Conservation (phyloP, 1,140 invertebrate species). For the Calephelis virginiensis region DNA sequence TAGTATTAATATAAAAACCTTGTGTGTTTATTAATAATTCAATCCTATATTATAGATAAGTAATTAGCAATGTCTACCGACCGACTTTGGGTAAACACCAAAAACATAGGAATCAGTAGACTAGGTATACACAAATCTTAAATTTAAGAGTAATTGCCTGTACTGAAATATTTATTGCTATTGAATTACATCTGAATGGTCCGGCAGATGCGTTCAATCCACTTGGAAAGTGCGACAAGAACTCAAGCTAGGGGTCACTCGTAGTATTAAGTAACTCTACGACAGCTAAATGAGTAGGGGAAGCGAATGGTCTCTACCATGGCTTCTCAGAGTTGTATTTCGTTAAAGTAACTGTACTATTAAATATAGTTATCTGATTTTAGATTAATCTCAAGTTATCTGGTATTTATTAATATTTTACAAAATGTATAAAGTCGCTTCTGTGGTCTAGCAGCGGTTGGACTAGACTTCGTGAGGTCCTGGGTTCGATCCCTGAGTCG, state of each 20-base stretch:
- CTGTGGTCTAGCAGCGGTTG: too few relatives aligned
- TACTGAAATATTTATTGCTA: conserved; percentile 56
- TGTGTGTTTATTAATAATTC: too few relatives aligned
- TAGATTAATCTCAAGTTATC: too few relatives aligned
- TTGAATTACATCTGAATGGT: conserved; percentile 44
- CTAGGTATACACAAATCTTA: neutral
- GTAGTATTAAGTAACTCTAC: conserved; percentile 74
- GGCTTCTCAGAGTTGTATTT: conserved; percentile 42
- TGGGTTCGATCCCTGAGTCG: too few relatives aligned
- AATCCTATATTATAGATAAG: too few relatives aligned
- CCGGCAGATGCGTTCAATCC: conserved; percentile 72
- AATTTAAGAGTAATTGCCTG: conserved; percentile 31
- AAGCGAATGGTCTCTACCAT: conserved; percentile 39
- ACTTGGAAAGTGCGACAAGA: conserved; percentile 49
- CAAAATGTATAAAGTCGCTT: too few relatives aligned
- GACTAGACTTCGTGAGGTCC: conserved; percentile 4
- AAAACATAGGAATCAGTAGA: neutral
- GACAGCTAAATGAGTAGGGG: conserved; percentile 73
- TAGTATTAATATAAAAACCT: too few relatives aligned
- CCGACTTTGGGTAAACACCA: neutral
- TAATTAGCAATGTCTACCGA: too few relatives aligned
- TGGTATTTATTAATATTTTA: too few relatives aligned
- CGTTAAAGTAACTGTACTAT: conserved; percentile 14
- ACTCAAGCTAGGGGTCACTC: conserved; percentile 57
- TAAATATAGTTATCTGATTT: neutral